These are phyloP conservation scores for Carpatolechia fugitivella DNA, from an alignment of 2,888 invertebrate species.

Conservation along the genomic window DNA sequence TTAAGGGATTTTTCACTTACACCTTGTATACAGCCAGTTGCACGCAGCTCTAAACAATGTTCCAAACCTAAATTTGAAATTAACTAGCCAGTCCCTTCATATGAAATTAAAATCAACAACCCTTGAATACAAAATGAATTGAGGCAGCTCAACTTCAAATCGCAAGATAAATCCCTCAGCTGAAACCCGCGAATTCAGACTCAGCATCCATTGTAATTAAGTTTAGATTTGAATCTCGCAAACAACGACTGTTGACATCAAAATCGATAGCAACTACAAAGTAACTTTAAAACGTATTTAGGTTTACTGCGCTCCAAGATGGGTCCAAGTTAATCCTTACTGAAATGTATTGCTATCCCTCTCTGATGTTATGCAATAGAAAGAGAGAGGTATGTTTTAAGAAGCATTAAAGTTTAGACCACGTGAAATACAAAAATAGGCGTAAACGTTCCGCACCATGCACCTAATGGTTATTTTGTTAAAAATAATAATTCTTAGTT, in stretches of 20 bases:
- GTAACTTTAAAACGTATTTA: conserved; percentile 5
- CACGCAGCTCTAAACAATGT: not conserved
- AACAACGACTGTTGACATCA: not conserved
- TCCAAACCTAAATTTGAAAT: conserved; percentile 1
- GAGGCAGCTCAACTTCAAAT: not conserved
- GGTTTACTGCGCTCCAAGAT: not conserved
- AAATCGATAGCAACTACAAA: conserved; percentile 6
- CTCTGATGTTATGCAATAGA: not conserved
- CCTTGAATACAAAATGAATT: conserved; percentile 8
- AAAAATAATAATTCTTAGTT: too few relatives aligned
- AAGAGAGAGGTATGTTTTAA: not conserved
- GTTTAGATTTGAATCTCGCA: not conserved
- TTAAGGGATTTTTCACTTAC: too few relatives aligned
- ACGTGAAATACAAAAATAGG: too few relatives aligned
- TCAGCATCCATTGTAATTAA: conserved; percentile 3
- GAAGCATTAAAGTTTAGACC: not conserved
- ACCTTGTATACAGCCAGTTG: too few relatives aligned
- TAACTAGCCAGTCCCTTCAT: not conserved
- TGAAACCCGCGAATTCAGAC: not conserved
- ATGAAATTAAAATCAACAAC: conserved; percentile 3
- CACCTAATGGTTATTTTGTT: too few relatives aligned
- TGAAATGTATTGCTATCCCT: not conserved
- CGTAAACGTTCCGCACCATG: too few relatives aligned
- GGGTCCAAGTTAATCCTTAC: not conserved
- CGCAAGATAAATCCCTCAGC: not conserved